Evolutionary conservation across 2,888 invertebrate genomes (phyloP), one percentile per base, ranked within the genome.

Genomic region (Polietes domitor): DNA sequence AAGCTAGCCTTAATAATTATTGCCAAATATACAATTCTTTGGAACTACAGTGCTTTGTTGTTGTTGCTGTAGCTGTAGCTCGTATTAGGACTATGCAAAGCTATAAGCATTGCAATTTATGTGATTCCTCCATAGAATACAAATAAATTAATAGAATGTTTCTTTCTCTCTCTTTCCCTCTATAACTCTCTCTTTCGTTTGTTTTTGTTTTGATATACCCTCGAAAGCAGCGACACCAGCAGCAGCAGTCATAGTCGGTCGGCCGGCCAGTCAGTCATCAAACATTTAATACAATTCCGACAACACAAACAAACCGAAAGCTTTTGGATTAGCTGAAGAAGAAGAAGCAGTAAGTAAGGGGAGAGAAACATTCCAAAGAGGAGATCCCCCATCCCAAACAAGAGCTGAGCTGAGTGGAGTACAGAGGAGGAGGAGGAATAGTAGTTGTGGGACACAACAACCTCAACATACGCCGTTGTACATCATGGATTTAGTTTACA

Each of bases 401-500:
- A 68, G 65, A 65, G 65, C 65, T 41, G 68, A 68, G 68, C 41
- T n/a, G 43, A 68, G 68, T 15, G 2, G 9, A 58, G 24, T 58
- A 15, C 58, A 10, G 2, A 2, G 21, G 17, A 24, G 58, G 58
- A 7, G 26, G 19, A 19, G 19, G n/a, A 19, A 17, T 50, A n/a
- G 19, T 50, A n/a, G n/a, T 50, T 50, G 32, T 50, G 50, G 47
- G 50, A 50, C 50, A 75, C 78, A 74, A 79, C 65, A 75, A 41
- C 53, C 24, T 53, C 10, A 61, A 55, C 70, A 83, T 32, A 68
- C 47, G 47, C 47, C 47, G 15, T n/a, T 12, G 37, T 47, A 3
- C 47, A 37, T 21, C 26, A 81, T 76, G 72, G 81, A 73, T 73
- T 81, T 73, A 81, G 78, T 81, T 43, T 61, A 41, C 24, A 81